Conservation (phyloP, 1,140 invertebrate species). For the Diabrotica undecimpunctata region DNA sequence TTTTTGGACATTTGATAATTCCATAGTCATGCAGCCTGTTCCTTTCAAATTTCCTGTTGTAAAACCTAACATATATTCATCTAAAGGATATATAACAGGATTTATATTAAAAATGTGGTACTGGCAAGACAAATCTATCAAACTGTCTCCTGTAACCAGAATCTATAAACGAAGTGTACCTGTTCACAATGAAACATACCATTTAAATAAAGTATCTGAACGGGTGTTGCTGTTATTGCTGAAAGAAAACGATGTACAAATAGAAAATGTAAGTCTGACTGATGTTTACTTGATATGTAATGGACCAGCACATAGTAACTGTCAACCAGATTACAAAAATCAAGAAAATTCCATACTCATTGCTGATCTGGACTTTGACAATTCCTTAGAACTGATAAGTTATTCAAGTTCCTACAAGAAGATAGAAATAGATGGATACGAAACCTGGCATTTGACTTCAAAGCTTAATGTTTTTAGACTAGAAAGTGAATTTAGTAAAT, state of each 20-base stretch:
- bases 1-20: conserved; percentile 31
- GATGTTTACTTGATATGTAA: conserved; percentile 68
- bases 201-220: conserved; percentile 54
- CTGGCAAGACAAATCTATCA: conserved; percentile 52
- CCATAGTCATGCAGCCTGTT: conserved; percentile 38
- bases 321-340: conserved; percentile 68
- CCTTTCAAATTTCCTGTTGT: conserved; percentile 34
- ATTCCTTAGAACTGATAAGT: conserved; percentile 69
- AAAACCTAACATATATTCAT: conserved; percentile 39
- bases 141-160: conserved; percentile 22
- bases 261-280: conserved; percentile 70
- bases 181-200: conserved; percentile 30
- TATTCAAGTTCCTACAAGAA: conserved; percentile 63
- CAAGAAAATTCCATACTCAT: conserved; percentile 67
- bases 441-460: conserved; percentile 54
- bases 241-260: conserved; percentile 60
- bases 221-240: conserved; percentile 72
- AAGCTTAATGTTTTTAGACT: conserved; percentile 61
- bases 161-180: conserved; percentile 25
- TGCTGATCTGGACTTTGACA: conserved; percentile 68
- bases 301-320: conserved; percentile 52
- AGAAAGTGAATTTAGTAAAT: conserved; percentile 64
- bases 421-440: conserved; percentile 49
- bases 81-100: conserved; percentile 59
- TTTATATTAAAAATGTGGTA: conserved; percentile 80